phyloP scores from a whole-genome alignment of 2,797 vertebrate genomes.

The Halcyon smyrnensis region DNA sequence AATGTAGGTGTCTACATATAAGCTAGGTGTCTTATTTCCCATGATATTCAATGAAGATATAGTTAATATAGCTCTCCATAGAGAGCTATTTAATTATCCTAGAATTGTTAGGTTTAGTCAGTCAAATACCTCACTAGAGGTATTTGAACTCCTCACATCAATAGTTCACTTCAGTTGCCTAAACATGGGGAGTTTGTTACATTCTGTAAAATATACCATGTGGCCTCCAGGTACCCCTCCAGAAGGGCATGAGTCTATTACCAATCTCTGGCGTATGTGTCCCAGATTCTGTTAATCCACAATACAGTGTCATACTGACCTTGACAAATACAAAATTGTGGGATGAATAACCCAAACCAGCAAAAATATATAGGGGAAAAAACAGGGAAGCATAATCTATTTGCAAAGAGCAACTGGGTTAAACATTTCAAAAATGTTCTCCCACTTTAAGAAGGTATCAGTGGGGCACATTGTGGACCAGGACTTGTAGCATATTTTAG shows the following conservation, averaged over 20 bases:
- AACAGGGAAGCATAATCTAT: neutral
- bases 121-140: neutral
- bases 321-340: neutral
- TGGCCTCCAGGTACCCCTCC: neutral
- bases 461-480: fast-evolving
- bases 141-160: neutral
- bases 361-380: neutral
- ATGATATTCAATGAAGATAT: neutral
- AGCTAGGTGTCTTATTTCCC: neutral
- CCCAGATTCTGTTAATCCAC: neutral
- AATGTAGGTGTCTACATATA: neutral
- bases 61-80: neutral
- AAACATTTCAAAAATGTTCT: neutral
- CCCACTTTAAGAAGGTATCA: neutral
- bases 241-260: neutral
- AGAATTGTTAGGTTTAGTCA: neutral
- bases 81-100: neutral
- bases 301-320: neutral
- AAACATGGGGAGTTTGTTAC: neutral
- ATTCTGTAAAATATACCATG: neutral
- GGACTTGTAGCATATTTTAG: neutral
- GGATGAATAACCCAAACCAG: neutral
- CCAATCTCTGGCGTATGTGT: neutral
- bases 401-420: neutral
- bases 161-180: neutral